Percentiles rank a stretch among this genome's conserved stretches.
Evolutionary conservation across 2,888 invertebrate species (phyloP).

Genomic region (Mythimna ferrago): DNA sequence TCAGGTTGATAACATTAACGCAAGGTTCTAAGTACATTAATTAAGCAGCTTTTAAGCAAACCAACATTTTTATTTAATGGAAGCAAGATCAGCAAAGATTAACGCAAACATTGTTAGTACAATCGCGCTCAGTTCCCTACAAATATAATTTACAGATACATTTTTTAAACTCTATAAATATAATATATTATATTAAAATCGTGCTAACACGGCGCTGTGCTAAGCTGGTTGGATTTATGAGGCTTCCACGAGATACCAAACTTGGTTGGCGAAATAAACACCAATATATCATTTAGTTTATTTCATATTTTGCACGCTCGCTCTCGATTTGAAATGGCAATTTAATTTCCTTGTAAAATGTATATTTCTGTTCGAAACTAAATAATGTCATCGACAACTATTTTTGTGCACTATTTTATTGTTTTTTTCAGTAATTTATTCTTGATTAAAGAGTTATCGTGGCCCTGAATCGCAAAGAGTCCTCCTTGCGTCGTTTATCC

Average conservation of each 20-base stretch:
- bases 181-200: slow-evolving; percentile 50
- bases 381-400: slow-evolving; percentile 13
- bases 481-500: too few relatives aligned
- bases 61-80: neutral
- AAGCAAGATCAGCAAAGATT: slow-evolving; percentile 5
- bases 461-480: too few relatives aligned
- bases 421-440: neutral
- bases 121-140: slow-evolving; percentile 24
- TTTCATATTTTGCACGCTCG: slow-evolving; percentile 51
- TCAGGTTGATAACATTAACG: neutral
- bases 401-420: slow-evolving; percentile 5
- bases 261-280: slow-evolving; percentile 59
- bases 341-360: slow-evolving; percentile 54
- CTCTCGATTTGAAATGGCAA: slow-evolving; percentile 46
- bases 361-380: slow-evolving; percentile 26
- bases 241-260: slow-evolving; percentile 52
- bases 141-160: slow-evolving; percentile 45
- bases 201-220: slow-evolving; percentile 48
- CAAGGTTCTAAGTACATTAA: neutral
- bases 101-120: slow-evolving; percentile 28
- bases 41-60: neutral
- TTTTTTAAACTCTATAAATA: slow-evolving; percentile 44
- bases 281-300: slow-evolving; percentile 58
- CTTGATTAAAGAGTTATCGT: too few relatives aligned
- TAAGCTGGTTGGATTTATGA: slow-evolving; percentile 58